Base-by-base conservation (phyloP, 2,797 vertebrate genomes). In the Valencia hispanica region DNA sequence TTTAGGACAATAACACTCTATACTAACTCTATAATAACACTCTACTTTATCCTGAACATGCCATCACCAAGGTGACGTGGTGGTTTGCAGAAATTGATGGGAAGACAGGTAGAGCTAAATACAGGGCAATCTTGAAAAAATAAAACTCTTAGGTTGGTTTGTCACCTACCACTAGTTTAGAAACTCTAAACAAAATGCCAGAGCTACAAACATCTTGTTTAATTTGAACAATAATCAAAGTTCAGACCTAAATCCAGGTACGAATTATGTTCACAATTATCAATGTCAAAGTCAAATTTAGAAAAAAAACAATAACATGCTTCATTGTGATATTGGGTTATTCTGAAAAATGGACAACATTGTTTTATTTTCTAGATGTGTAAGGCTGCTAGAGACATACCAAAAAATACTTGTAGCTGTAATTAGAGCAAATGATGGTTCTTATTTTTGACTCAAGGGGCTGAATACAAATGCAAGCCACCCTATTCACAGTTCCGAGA, bases 391-490 rank as follows among this genome's bases (percentile, higher is more conserved):
- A 25, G 55, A 59, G 55, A 59, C 27, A 15, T 32, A 32, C 17
- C 27, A 59, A 32, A 59, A 45, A 59, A 32, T 32, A 59, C 27
- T 32, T 59, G 30, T 61, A 11, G 3, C 59, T 63, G 15, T 10
- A 36, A 63, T 59, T 59, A 59, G 27, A 59, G 57, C 57, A 59
- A 55, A 55, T 55, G 53, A 55, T 55, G n/a, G 53, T 55, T n/a
- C 1, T 4, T 20, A 63, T 30, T 36, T 36, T 63, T 3, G 18
- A 36, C 32, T 63, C 30, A 63, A 22, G 7, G 59, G 32, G 17
- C 30, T 34, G 32, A 63, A 63, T 36, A 34, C 3, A 63, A 63
- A 59, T 59, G 32, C 59, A 63, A 0, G 20, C 6, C 6, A 63
- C 18, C 20, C 59, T 36, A 36, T 61, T 34, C 8, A 17, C 27